Evolutionary conservation across 2,888 invertebrate species (phyloP).

Genomic region (Cryptocephalus primarius): DNA sequence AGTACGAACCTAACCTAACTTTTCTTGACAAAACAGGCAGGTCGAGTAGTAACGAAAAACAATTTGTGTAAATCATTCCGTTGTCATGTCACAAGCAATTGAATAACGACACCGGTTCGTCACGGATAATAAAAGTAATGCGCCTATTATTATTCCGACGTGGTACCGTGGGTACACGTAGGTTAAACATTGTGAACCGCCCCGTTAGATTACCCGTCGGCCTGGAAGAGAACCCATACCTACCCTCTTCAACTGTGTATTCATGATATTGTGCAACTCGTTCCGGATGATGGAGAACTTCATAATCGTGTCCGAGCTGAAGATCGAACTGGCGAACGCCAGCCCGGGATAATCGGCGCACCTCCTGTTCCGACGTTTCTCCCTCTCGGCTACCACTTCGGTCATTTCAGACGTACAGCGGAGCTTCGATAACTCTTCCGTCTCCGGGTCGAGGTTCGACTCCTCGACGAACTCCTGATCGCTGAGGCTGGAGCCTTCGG

Average conservation of each 20-base stretch:
- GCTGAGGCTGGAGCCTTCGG: slow-evolving; percentile 39
- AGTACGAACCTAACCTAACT: too few relatives aligned
- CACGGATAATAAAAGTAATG: too few relatives aligned
- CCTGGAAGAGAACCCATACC: slow-evolving; percentile 27
- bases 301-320: slow-evolving; percentile 95
- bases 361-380: slow-evolving; percentile 59
- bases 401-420: slow-evolving; percentile 83
- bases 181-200: too few relatives aligned
- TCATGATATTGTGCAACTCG: slow-evolving; percentile 95
- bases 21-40: too few relatives aligned
- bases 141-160: too few relatives aligned
- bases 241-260: slow-evolving; percentile 94
- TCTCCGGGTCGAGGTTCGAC: slow-evolving; percentile 58
- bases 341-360: slow-evolving; percentile 89
- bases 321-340: slow-evolving; percentile 83
- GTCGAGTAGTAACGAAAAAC: too few relatives aligned
- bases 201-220: too few relatives aligned
- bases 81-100: too few relatives aligned
- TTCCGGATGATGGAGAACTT: slow-evolving; percentile 94
- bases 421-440: slow-evolving; percentile 70
- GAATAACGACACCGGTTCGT: too few relatives aligned
- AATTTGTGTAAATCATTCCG: too few relatives aligned
- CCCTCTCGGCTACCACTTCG: slow-evolving; percentile 78
- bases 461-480: slow-evolving; percentile 37
- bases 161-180: too few relatives aligned